Evolutionary conservation across 2,797 vertebrate species (phyloP).

Genomic region (Peromyscus aztecus): DNA sequence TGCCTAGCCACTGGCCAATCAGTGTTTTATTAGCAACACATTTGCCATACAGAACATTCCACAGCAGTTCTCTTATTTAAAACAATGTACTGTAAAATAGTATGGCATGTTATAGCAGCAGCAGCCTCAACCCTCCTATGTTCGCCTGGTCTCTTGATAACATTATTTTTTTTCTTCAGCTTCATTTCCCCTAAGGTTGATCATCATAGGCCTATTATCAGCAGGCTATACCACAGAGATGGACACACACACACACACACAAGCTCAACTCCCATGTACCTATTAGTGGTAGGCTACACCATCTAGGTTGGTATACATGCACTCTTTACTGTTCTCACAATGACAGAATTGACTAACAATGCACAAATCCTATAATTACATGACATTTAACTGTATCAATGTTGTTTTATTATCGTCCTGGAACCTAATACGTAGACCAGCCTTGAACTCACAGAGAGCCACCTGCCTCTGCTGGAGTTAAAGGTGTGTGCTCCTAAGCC

Average conservation of each 20-base stretch:
- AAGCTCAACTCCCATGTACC: background rate
- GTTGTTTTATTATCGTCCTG: background rate
- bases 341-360: background rate
- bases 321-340: background rate
- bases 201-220: background rate
- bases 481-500: background rate
- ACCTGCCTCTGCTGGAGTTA: background rate
- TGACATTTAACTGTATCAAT: no score
- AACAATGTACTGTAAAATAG: background rate
- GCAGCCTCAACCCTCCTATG: background rate
- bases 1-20: no score
- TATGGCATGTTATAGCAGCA: background rate
- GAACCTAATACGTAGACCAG: background rate
- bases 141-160: background rate
- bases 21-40: no score
- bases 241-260: no score
- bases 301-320: background rate
- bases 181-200: background rate
- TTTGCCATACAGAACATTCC: no score
- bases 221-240: no score
- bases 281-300: background rate
- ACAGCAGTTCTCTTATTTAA: background rate
- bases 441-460: background rate
- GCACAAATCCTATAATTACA: background rate
- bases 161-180: background rate